Base-by-base conservation (phyloP, 2,888 invertebrate genomes). In the Deilephila elpenor region DNA sequence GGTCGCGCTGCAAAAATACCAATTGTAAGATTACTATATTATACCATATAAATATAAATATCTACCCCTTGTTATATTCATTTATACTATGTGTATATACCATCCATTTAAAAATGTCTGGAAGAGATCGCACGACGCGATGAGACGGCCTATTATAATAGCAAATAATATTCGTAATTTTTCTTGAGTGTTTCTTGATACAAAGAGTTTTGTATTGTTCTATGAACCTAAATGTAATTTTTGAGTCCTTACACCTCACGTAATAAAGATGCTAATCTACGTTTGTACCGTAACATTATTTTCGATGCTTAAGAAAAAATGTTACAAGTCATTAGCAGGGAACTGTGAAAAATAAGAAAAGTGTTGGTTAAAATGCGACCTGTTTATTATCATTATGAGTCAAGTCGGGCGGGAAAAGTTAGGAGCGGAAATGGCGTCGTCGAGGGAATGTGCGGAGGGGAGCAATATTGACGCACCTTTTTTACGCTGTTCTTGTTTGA, bases 301-400 rank as follows among this genome's bases (percentile, higher is more conserved):
- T 56, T 53, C 11, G 37, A 70, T 53, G 53, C 19, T 29, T 44
- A 70, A 19, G 20, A 20, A 53, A 8, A 34, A 37, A 74, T 56
- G 34, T 59, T 87, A 85, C 86, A 82, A 84, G 87, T 89, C 91
- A 90, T 93, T 92, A 92, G 87, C 84, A 84, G 80, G 81, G 84
- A 83, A 83, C 84, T 81, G 82, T 86, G 86, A 86, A 88, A 86
- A 86, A 84, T 79, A 85, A 85, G 86, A 88, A 89, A 88, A 83
- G 86, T 83, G 79, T 83, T 87, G 84, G 86, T 87, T 88, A 86
- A 89, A 91, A 88, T 87, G 88, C 87, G 87, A 87, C 86, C 90
- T 88, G 91, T 93, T 93, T 92, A 89, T 91, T 91, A 89, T 90
- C 89, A 90, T 93, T 92, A 89, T 86, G 88, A 89, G 88, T 85